Percentiles rank a stretch among this genome's conserved stretches.
Conservation (phyloP, 2,888 invertebrate species). For the Pyrocoelia pectoralis region DNA sequence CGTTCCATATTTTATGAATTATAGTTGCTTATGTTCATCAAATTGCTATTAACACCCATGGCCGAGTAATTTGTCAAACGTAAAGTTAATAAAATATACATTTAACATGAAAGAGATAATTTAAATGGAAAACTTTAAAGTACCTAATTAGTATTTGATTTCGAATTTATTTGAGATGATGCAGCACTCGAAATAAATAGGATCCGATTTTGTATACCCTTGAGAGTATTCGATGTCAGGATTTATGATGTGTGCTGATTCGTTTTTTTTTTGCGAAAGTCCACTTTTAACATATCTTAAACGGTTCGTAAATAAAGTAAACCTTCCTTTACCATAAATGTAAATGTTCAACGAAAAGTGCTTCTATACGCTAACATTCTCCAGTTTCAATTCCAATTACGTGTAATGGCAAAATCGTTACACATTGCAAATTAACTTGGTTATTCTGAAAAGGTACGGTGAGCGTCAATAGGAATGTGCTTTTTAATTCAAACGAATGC, state of each 20-base stretch:
- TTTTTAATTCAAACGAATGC: too few relatives aligned
- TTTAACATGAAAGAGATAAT: background rate
- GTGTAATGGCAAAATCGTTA: background rate
- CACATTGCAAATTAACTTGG: too few relatives aligned
- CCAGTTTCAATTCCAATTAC: background rate
- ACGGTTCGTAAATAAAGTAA: too few relatives aligned
- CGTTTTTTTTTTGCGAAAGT: background rate
- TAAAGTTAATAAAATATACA: background rate
- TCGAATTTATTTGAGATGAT: background rate
- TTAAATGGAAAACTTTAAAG: background rate
- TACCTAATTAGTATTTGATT: background rate
- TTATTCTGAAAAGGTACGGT: too few relatives aligned
- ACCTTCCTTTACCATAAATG: too few relatives aligned
- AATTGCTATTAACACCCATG: background rate
- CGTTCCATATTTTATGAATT: background rate
- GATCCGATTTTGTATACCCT: background rate
- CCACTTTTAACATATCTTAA: too few relatives aligned
- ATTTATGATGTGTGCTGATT: slow-evolving; percentile 1
- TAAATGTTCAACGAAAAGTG: too few relatives aligned
- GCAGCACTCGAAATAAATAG: background rate
- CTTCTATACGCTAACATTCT: too few relatives aligned
- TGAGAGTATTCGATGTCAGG: background rate
- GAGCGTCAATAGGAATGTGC: too few relatives aligned
- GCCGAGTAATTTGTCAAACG: background rate
- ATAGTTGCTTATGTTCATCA: background rate